A percentile compares a stretch with the other conserved stretches of the same genome.
phyloP scores from a whole-genome alignment of 2,113 vertebrate species.

The Grammomys surdaster region DNA sequence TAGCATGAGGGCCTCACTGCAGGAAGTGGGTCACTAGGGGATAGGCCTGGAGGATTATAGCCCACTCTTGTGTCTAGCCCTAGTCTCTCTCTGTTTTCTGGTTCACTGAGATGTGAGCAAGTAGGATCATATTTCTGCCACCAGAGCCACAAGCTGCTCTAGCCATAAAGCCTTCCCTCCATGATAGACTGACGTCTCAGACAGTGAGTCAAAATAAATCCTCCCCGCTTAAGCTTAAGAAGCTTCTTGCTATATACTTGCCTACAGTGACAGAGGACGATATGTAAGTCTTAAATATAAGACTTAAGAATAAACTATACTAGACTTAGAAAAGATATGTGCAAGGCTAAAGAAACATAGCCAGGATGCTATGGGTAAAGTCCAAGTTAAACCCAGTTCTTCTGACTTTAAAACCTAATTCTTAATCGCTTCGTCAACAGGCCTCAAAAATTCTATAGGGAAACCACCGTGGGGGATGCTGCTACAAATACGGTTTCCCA shows the following conservation, averaged over 20 bases:
- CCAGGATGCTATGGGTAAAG: neutral
- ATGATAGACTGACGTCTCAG: neutral
- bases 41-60: neutral
- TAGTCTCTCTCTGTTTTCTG: neutral
- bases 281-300: neutral
- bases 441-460: neutral
- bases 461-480: neutral
- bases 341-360: neutral
- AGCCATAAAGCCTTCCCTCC: neutral
- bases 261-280: neutral
- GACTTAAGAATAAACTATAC: neutral
- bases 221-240: neutral
- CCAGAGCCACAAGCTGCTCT: neutral
- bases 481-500: neutral
- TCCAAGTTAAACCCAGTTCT: neutral
- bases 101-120: neutral
- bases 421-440: neutral
- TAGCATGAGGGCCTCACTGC: neutral
- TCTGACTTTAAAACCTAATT: slow-evolving; percentile 14
- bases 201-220: neutral
- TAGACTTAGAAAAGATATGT: neutral
- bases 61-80: neutral
- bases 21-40: neutral
- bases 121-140: neutral
- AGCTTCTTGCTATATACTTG: neutral